Evolutionary conservation across 2,888 invertebrate genomes (phyloP), one percentile per base, ranked within the genome.

Genomic region (Orthonevra nobilis): DNA sequence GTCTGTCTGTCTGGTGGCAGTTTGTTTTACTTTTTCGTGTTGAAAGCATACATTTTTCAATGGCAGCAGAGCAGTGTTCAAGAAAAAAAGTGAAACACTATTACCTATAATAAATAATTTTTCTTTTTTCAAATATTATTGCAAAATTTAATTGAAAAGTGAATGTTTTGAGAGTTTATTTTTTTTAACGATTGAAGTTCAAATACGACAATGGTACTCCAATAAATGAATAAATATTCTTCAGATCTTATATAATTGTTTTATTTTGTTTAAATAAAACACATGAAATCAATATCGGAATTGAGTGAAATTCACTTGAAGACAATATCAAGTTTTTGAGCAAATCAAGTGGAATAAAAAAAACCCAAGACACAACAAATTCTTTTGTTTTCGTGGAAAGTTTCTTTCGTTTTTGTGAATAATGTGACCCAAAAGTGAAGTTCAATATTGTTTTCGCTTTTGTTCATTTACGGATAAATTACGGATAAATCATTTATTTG

Each of bases 11-110:
- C 48, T 15, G 48, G n/a, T n/a, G n/a, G 28, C 68, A 75, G 77
- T 77, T 77, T 48, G 64, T 70, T 58, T 77, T 77, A 60, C 32
- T 70, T 70, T 70, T 64, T 77, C 77, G 64, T 66, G 63, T 56
- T 1, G 54, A 63, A 56, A 48, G 48, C 54, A 72, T 52, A 70
- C n/a, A n/a, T n/a, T 77, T 54, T 63, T 46, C 63, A 63, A 56
- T 52, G 77, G 64, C 77, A 72, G 72, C 46, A 60, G n/a, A n/a
- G 40, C 66, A 52, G 23, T 23, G 23, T 4, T 23, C 23, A 23
- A n/a, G 70, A 42, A 58, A 66, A 64, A 60, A 66, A 64, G 52
- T 70, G 64, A 75, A 77, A 72, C 58, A 75, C 19, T 50, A 3
- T 15, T 48, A n/a, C n/a, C 5, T 0, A 15, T 14, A 28, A 26